phyloP scores from a whole-genome alignment of 1,140 invertebrate species.

The Drosophila mauritiana region DNA sequence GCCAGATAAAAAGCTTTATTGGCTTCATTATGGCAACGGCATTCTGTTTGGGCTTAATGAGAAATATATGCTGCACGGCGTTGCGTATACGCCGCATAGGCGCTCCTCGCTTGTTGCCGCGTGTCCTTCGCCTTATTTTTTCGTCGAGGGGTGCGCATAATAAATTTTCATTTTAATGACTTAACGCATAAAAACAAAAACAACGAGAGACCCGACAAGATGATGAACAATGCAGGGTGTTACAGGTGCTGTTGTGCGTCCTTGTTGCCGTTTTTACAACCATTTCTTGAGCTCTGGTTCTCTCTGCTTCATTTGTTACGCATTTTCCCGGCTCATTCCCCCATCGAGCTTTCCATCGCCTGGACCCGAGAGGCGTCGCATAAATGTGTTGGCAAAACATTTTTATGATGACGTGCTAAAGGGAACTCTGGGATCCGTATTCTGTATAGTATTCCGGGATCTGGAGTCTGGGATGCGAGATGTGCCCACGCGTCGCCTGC shows the following conservation, averaged over 20 bases:
- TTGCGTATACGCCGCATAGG: conserved; percentile 69
- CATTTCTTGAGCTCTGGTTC: conserved; percentile 37
- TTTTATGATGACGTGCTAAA: conserved; percentile 82
- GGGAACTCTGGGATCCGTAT: conserved; percentile 54
- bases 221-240: conserved; percentile 46
- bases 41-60: conserved; percentile 64
- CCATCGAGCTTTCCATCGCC: background rate
- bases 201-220: conserved; percentile 23
- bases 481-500: conserved; percentile 24
- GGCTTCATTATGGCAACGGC: conserved; percentile 72
- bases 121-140: background rate
- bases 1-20: conserved; percentile 81
- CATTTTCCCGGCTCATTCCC: conserved; percentile 34
- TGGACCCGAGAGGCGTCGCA: conserved; percentile 59
- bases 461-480: conserved; percentile 9
- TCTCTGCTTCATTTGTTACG: conserved; percentile 78
- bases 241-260: conserved; percentile 60
- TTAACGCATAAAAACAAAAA: conserved; percentile 80
- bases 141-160: conserved; percentile 61
- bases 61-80: conserved; percentile 55
- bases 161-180: conserved; percentile 83
- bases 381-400: conserved; percentile 80
- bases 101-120: conserved; percentile 31
- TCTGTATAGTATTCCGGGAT: background rate
- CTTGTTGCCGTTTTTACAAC: conserved; percentile 55